Evolutionary conservation across 2,888 invertebrate species (phyloP).

Genomic region (Drosophila emarginata): DNA sequence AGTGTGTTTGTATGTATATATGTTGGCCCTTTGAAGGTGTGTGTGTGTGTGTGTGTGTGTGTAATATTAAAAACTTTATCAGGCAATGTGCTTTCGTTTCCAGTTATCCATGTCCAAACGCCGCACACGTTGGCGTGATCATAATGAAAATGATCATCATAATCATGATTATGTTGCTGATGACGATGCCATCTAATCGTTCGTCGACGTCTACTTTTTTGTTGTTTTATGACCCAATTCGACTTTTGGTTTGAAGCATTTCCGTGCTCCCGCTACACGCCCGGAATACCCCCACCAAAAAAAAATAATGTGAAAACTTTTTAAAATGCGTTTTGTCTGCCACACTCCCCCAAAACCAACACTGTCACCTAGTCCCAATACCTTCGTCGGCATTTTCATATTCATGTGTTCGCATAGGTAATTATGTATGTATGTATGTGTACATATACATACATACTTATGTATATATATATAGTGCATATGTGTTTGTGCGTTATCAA

Average conservation of each 20-base stretch:
- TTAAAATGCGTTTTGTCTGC: slow-evolving; percentile 29
- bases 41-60: too few species aligned
- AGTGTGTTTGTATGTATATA: too few species aligned
- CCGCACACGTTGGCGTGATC: slow-evolving; percentile 7
- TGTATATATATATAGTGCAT: background rate
- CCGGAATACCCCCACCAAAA: slow-evolving; percentile 21
- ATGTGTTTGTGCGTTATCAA: slow-evolving; percentile 49
- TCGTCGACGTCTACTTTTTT: slow-evolving; percentile 3
- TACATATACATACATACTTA: background rate
- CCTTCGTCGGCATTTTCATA: background rate
- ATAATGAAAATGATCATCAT: slow-evolving; percentile 14
- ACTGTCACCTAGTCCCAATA: background rate
- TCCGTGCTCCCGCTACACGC: slow-evolving; percentile 52
- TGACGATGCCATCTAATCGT: background rate
- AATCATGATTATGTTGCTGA: slow-evolving; percentile 23
- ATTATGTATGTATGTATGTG: background rate
- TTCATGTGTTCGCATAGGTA: background rate
- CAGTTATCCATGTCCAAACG: slow-evolving; percentile 8
- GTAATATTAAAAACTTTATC: background rate
- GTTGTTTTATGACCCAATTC: slow-evolving; percentile 15
- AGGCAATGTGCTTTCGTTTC: slow-evolving; percentile 8
- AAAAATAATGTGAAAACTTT: slow-evolving; percentile 56
- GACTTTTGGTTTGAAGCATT: slow-evolving; percentile 38
- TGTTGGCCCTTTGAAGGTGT: too few species aligned
- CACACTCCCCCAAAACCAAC: background rate